A percentile compares a stretch with the other conserved stretches of the same genome.
Conservation (phyloP, 1,140 invertebrate genomes). For the Tetramorium parvispinum region DNA sequence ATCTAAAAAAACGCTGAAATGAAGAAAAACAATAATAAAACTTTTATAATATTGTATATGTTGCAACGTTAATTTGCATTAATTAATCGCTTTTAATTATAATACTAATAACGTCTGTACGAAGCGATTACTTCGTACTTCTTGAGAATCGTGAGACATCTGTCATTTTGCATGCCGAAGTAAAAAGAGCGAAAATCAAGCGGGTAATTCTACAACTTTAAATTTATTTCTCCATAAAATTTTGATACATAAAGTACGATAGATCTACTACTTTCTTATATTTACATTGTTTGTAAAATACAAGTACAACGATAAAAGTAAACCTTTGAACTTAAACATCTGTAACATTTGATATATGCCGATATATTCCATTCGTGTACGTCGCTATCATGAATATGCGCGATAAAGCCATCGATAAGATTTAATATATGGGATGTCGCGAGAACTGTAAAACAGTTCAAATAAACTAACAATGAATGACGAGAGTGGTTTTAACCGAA, state of each 20-base stretch:
- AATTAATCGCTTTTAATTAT: neutral
- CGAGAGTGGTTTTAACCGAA: neutral
- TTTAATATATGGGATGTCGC: neutral
- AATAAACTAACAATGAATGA: constrained; percentile 1
- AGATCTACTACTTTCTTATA: neutral
- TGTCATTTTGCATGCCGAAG: neutral
- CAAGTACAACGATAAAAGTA: neutral
- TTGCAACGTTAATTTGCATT: neutral
- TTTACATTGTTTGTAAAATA: neutral
- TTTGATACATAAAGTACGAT: neutral
- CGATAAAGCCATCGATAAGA: neutral
- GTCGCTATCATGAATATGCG: neutral
- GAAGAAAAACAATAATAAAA: constrained; percentile 17
- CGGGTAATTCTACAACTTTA: neutral
- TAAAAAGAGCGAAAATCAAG: neutral
- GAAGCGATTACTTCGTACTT: neutral
- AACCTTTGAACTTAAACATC: neutral
- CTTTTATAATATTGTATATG: neutral
- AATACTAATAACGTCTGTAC: neutral
- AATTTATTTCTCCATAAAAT: neutral
- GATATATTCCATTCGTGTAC: neutral
- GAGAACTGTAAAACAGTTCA: neutral
- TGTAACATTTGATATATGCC: neutral
- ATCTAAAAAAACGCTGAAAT: neutral
- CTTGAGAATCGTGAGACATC: neutral